Percentiles rank a stretch among this genome's conserved stretches.
phyloP scores from a whole-genome alignment of 2,888 invertebrate species.

The Macroteleia sp. region DNA sequence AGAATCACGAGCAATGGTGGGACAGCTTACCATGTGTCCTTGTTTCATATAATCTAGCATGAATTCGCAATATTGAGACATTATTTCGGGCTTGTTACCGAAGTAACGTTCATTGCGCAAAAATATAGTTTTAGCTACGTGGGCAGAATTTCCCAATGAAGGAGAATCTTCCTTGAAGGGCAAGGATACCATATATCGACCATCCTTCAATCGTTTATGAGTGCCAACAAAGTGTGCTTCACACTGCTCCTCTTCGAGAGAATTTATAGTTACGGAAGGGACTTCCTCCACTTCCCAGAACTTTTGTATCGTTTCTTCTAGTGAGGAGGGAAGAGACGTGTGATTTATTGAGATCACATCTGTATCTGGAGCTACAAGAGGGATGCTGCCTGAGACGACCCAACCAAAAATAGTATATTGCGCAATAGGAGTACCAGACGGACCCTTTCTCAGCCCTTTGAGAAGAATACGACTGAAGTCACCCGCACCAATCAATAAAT shows the following conservation, averaged over 20 bases:
- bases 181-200: slow-evolving; percentile 1
- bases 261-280: background rate
- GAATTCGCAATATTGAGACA: too few relatives aligned
- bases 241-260: background rate
- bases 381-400: background rate
- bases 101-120: background rate
- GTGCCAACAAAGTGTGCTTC: background rate
- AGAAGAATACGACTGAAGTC: background rate
- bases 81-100: too few relatives aligned
- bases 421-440: background rate
- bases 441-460: background rate
- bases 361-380: background rate
- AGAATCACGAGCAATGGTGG: too few relatives aligned
- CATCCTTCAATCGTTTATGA: background rate
- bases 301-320: background rate
- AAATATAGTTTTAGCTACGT: background rate
- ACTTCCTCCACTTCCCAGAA: slow-evolving; percentile 8
- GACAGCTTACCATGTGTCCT: too few relatives aligned
- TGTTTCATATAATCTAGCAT: too few relatives aligned
- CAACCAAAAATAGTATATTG: background rate
- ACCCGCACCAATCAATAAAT: slow-evolving; percentile 1
- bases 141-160: too few relatives aligned
- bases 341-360: background rate
- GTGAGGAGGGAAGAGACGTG: background rate
- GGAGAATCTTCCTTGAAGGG: background rate